A percentile compares a stretch with the other conserved stretches of the same genome.
Conservation (phyloP, 2,113 vertebrate species). For the Lophura nycthemera region DNA sequence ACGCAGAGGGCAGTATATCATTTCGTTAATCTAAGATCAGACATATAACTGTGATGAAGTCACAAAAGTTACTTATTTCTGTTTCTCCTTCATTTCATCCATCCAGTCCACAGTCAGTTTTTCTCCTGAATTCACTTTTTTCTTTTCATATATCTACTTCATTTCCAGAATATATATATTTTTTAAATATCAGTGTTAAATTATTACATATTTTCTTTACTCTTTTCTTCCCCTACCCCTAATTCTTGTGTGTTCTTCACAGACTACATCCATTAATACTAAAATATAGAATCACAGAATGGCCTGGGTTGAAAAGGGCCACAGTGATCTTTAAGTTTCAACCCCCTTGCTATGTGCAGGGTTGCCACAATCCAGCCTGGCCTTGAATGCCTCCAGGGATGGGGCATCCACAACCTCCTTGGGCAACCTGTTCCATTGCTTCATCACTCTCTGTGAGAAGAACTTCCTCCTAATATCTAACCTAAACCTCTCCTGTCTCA, state of each 20-base stretch:
- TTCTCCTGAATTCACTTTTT: neutral
- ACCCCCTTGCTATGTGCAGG: too few species aligned
- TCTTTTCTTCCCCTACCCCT: neutral
- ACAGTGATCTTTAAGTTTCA: too few species aligned
- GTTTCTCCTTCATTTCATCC: neutral
- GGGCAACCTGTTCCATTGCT: too few species aligned
- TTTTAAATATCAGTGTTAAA: neutral
- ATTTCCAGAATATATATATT: fast-evolving
- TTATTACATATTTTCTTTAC: neutral
- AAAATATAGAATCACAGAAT: neutral
- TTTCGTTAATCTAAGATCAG: neutral
- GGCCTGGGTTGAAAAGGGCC: too few species aligned
- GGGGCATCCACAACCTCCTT: too few species aligned
- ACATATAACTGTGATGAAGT: neutral
- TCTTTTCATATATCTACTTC: neutral
- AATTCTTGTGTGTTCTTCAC: neutral
- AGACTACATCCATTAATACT: neutral
- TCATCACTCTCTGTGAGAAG: too few species aligned
- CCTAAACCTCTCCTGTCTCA: too few species aligned
- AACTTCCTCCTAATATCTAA: too few species aligned
- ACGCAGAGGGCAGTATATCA: neutral
- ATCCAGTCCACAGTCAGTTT: neutral
- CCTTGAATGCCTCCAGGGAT: too few species aligned
- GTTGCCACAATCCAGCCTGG: too few species aligned
- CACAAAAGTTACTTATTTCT: neutral